Base-by-base conservation (phyloP, 1,140 invertebrate species). In the Lepidurus couesii region DNA sequence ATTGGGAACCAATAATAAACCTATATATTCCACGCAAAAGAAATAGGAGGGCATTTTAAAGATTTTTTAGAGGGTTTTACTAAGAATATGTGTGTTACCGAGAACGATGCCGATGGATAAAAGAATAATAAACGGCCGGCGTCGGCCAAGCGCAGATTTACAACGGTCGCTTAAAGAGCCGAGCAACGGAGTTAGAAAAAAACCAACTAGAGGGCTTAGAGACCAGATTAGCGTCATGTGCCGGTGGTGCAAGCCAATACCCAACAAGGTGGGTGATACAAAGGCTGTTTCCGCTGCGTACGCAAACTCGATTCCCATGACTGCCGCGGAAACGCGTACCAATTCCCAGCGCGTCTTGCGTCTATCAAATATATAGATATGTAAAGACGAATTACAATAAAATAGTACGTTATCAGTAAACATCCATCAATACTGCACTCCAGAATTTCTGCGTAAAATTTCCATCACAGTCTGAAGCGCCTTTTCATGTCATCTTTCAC, bases 241-340 rank as follows among this genome's bases (percentile, higher is more conserved):
- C 80, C 93, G 88, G 86, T 95, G 90, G 78, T 93, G 91, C 0
- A 98, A 92, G 11, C 96, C 96, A 78, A 98, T 95, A 86, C 96
- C 94, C 0, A 98, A 88, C 10, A 98, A 85, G 0, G 95, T 97
- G 1, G 97, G 96, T 1, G 95, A 98, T 0, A 98, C 96, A 86
- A 98, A 98, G 0, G 96, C 96, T 0, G 97, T 97, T 86, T 98
- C 96, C 0, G 95, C 96, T 0, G 97, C 95, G 83, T 98, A 98
- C 0, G 95, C 97, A 85, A 98, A 96, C 85, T 98, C 97, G 74
- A 98, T 98, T 0, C 97, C 96, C 92, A 96, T 97, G 0, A 98
- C 96, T 0, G 95, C 95, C 0, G 95, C 92, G 11, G 95, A 97
- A 75, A 98, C 90, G 2, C 94, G 87, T 45, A 97, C 89, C 65